Evolutionary conservation across 2,888 invertebrate species (phyloP), one percentile per base, ranked within the genome.

Genomic region (Cerastis rubricosa): DNA sequence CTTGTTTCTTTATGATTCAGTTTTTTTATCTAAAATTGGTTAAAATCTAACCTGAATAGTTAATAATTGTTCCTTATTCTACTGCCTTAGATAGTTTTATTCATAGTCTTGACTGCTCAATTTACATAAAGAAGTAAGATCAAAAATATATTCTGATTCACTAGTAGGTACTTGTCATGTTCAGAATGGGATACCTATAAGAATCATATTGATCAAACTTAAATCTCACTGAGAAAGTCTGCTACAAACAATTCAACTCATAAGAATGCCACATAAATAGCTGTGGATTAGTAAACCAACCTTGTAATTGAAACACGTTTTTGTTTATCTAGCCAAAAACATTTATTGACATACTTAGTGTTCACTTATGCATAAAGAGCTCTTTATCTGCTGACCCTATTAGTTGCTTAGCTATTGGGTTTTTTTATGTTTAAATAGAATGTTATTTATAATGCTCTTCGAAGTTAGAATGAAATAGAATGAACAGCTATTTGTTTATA

Each of bases 311-410:
- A 54, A 47, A 49, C 40, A 67, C 67, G 40, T 40, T 47, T 54
- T 25, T 65, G 25, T 67, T 63, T 68, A 63, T 54, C 11, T 14
- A 70, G 14, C 8, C 19, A 54, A 59, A 47, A 54, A 40, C 25
- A 40, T 1, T 25, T 17, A 51, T 54, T 76, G 70, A 70, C 68
- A 77, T 5, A 51, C 63, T 19, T 59, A 59, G 22, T 64, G 67
- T 49, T 29, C 47, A 47, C 65, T 25, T 47, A n/a, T n/a, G 65
- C 43, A 14, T 43, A 65, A 49, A 64, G 51, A 71, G 7, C 25
- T 57, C 22, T 57, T 67, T 71, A 71, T 81, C 57, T 59, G n/a
- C 63, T 76, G 57, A 71, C 51, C 57, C 40, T 51, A 59, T 19
- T 76, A 49, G 54, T 43, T 63, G n/a, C 19, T 22, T 14, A 11